Conservation (phyloP, 2,888 invertebrate species). For the Agrochola lychnidis region DNA sequence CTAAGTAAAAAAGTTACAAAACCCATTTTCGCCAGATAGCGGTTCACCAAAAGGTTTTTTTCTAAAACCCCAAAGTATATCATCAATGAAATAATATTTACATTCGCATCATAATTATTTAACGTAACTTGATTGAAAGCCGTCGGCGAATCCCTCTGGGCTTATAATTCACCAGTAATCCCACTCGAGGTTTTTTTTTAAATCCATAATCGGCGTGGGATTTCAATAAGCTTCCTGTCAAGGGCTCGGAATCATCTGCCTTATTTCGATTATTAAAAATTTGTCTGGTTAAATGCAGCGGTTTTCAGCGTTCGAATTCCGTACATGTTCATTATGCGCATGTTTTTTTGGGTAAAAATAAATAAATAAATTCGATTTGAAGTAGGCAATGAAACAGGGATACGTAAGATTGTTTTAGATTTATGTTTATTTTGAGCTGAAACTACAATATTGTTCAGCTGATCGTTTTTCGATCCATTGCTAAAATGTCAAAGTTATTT, state of each 20-base stretch:
- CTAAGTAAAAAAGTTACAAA: slow-evolving; percentile 22
- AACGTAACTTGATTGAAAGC: slow-evolving; percentile 73
- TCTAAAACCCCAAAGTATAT: slow-evolving; percentile 31
- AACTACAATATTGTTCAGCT: not conserved
- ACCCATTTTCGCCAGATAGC: slow-evolving; percentile 13
- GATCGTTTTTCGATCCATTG: not conserved
- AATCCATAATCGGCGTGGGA: slow-evolving; percentile 87
- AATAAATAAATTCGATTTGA: not conserved
- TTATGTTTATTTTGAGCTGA: not conserved
- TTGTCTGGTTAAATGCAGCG: slow-evolving; percentile 62
- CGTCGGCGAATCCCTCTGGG: slow-evolving; percentile 75
- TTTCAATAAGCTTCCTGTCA: slow-evolving; percentile 86
- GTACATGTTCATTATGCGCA: not conserved
- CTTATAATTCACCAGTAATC: slow-evolving; percentile 87
- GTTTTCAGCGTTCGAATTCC: slow-evolving; percentile 21
- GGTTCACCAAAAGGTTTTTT: slow-evolving; percentile 44
- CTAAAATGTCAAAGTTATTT: not conserved
- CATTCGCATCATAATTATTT: slow-evolving; percentile 77
- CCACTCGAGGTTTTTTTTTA: slow-evolving; percentile 85
- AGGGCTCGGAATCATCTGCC: slow-evolving; percentile 82
- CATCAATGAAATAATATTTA: slow-evolving; percentile 65
- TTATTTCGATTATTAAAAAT: slow-evolving; percentile 74
- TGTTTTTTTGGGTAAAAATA: not conserved
- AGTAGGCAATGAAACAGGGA: not conserved
- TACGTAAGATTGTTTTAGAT: no score